A percentile compares a stretch with the other conserved stretches of the same genome.
Conservation (phyloP, 2,888 invertebrate species). For the Melolontha melolontha region DNA sequence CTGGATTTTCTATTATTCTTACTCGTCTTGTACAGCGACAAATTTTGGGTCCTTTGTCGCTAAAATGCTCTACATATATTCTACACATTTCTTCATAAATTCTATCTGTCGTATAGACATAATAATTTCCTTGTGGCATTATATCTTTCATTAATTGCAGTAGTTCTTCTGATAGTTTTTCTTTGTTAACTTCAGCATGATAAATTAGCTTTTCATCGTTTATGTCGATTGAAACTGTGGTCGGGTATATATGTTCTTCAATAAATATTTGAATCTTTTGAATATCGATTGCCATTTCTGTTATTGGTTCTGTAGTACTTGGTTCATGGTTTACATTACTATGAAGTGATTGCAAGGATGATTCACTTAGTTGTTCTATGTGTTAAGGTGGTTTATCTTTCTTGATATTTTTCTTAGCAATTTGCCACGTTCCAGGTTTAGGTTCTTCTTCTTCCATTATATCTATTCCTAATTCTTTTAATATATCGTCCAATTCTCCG, state of each 20-base stretch:
- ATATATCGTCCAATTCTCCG: slow-evolving; percentile 20
- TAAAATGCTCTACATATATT: slow-evolving; percentile 9
- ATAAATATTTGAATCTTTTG: slow-evolving; percentile 27
- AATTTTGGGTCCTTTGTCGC: slow-evolving; percentile 21
- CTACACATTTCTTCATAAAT: slow-evolving; percentile 13
- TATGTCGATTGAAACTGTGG: not conserved
- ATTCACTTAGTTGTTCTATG: not conserved
- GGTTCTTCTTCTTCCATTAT: not conserved
- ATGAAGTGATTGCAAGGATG: no score
- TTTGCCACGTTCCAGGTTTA: no score
- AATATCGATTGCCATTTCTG: slow-evolving; percentile 12
- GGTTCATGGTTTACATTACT: slow-evolving; percentile 22
- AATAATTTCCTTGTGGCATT: no score
- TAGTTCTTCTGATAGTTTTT: no score
- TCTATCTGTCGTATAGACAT: slow-evolving; percentile 25
- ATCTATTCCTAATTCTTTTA: not conserved
- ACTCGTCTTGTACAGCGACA: slow-evolving; percentile 20
- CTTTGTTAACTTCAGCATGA: no score
- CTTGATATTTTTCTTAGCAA: slow-evolving; percentile 8
- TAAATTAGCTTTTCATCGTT: slow-evolving; percentile 12
- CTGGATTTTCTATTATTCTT: no score
- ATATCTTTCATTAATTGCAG: no score
- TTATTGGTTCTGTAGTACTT: not conserved
- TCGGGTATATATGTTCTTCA: slow-evolving; percentile 11
- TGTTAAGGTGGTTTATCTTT: slow-evolving; percentile 5